Base-by-base conservation (phyloP, 1,140 invertebrate species). In the Dendrolimus kikuchii region DNA sequence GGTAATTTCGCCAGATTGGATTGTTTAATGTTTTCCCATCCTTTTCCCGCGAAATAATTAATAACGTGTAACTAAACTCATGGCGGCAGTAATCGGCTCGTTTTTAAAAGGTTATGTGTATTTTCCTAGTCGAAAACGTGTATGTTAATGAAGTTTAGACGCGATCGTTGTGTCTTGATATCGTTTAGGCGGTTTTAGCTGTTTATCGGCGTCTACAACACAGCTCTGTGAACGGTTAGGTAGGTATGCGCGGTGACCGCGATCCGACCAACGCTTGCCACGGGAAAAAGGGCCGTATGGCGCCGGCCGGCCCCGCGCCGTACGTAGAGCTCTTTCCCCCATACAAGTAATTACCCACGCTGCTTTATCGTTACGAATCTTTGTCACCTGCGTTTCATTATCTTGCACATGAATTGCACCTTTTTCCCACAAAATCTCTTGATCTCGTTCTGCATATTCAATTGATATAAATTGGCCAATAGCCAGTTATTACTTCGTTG, bases 331-430 rank as follows among this genome's bases (percentile, higher is more conserved):
- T 76, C 72, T 76, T 74, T 77, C 71, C 65, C 71, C 62, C 71
- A 59, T 66, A 55, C 51, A 63, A 70, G 63, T 71, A 79, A 77
- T 81, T 76, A 81, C 74, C 77, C 78, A 81, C 78, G 74, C 77
- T 71, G 73, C 71, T 77, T 79, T 75, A 81, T 80, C 76, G 75
- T 73, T 74, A 76, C 71, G 69, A 74, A 77, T 77, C 71, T 71
- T 81, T 81, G 77, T 82, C 82, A 85, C 80, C 78, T 79, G 80
- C 78, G 73, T 66, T 66, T 79, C 70, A 75, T 78, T 80, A 77
- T 71, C 68, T 75, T 68, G 59, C 65, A 68, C 59, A 63, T 66
- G 66, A 70, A 59, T 51, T 66, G 52, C 57, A 55, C 46, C 55
- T 57, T 67, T 67, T 62, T 66, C 51, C 41, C 47, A 49, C 55